Base-by-base conservation (phyloP, 1,140 invertebrate species). In the Cydia splendana region DNA sequence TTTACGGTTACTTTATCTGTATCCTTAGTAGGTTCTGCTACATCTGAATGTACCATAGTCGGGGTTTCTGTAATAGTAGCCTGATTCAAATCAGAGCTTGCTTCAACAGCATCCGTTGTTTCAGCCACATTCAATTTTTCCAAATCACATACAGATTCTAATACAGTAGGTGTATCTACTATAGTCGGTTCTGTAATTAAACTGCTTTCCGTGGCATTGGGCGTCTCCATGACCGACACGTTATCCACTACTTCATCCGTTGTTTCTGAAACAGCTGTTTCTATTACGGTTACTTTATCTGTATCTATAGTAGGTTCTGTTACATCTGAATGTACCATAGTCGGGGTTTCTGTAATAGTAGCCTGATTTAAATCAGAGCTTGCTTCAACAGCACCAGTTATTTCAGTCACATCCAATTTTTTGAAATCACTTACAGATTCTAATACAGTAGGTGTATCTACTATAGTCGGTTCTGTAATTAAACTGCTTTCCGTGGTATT, bases 371-470 rank as follows among this genome's bases (percentile, higher is more conserved):
- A 62, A 20, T 62, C 53, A 24, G 18, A 1, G 15, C n/a, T 62
- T 20, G n/a, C 18, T 20, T 62, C 53, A 62, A 62, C 18, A 20
- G 15, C 6, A 6, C 0, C 18, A 15, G 18, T 20, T 2, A 9
- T 62, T 10, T 18, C 18, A 10, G 18, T 20, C 9, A 53, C 48
- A 10, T 62, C 18, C 4, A 53, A 2, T 9, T 62, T 62, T 6
- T 62, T 1, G 2, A 62, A 62, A 3, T 62, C 53, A 24, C 4
- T 62, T 10, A 62, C 18, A 20, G 53, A 62, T 20, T 62, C 6
- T 62, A 62, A 62, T n/a, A 20, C 53, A 62, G 53, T 62, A 62
- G 53, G n/a, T 18, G 53, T 20, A 20, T 62, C 53, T 18, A 62
- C 53, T n/a, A 10, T 10, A 24, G 2, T 20, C 6, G 3, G n/a